Evolutionary conservation across 92 coral and sea anemone species (phyloP).

Genomic region (Nematostella vectensis): DNA sequence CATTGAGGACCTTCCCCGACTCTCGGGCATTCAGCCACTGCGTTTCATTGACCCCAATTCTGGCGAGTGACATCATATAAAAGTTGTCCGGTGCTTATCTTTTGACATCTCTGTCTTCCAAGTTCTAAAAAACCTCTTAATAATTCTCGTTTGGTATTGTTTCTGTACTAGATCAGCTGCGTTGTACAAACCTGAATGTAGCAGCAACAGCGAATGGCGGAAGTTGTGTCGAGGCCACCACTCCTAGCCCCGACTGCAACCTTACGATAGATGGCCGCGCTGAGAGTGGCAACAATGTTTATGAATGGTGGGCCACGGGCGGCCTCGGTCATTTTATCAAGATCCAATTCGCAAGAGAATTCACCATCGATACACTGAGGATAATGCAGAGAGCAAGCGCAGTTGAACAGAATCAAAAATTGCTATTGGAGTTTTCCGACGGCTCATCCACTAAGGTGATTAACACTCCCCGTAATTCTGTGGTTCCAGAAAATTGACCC

Average conservation of each 20-base stretch:
- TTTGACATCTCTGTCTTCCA: no score
- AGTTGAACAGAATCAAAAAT: constrained; percentile 31
- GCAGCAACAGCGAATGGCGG: constrained; percentile 43
- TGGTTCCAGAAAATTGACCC: neutral
- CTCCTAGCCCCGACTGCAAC: constrained; percentile 6
- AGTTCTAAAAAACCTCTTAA: no score
- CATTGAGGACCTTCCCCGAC: no score
- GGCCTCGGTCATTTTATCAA: constrained; percentile 35
- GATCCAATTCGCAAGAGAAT: constrained; percentile 42
- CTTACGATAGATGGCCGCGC: constrained; percentile 32
- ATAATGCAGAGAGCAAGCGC: constrained; percentile 39
- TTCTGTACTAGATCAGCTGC: constrained; percentile 55
- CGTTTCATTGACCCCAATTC: no score
- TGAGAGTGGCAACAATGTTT: neutral
- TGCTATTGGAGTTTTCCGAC: constrained; percentile 55
- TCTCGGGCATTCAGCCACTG: no score
- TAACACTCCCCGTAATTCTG: no score
- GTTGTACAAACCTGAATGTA: constrained; percentile 46
- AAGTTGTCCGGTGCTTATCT: no score
- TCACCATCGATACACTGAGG: constrained; percentile 44
- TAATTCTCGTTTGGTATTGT: no score
- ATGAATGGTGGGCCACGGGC: constrained; percentile 8
- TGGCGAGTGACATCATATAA: no score
- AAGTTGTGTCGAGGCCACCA: constrained; percentile 25
- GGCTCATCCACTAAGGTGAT: constrained; percentile 23